These are phyloP conservation scores for Drosophila sp. DNA, from an alignment of 1,140 invertebrate species.

Conservation along the genomic window DNA sequence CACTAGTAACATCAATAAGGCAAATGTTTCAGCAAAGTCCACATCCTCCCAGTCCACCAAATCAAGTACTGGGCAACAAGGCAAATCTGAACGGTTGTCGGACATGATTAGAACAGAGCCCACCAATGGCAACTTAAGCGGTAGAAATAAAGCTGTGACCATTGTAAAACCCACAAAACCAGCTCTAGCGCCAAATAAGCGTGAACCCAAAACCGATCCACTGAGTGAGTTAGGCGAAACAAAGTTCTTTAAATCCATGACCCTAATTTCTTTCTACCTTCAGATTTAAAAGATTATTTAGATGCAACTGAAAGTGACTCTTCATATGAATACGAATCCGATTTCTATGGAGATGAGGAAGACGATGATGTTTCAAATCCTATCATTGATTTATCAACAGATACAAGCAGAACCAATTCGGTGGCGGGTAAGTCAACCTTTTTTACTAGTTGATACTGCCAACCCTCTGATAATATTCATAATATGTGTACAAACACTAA, in stretches of 20 bases:
- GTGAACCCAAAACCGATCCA: slow-evolving; percentile 64
- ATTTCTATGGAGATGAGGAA: slow-evolving; percentile 53
- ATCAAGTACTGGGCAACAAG: not conserved
- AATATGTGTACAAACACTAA: slow-evolving; percentile 62
- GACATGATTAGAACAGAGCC: not conserved
- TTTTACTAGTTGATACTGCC: slow-evolving; percentile 73
- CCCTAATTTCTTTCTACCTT: not conserved
- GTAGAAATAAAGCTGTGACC: slow-evolving; percentile 52
- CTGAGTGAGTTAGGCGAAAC: slow-evolving; percentile 38
- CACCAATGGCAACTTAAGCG: slow-evolving; percentile 37
- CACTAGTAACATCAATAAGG: slow-evolving; percentile 16
- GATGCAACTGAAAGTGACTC: slow-evolving; percentile 55
- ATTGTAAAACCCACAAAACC: slow-evolving; percentile 59
- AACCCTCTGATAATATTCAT: slow-evolving; percentile 79
- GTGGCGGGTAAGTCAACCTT: slow-evolving; percentile 67
- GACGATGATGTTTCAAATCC: slow-evolving; percentile 50
- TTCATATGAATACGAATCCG: slow-evolving; percentile 57
- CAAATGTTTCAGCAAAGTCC: not conserved
- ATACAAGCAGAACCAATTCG: slow-evolving; percentile 53
- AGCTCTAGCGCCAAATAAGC: slow-evolving; percentile 28
- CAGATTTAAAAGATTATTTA: slow-evolving; percentile 43
- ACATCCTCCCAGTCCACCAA: slow-evolving; percentile 5
- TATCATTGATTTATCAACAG: slow-evolving; percentile 67
- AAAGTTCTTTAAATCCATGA: not conserved
- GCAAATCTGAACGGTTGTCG: not conserved